A percentile compares a stretch with the other conserved stretches of the same genome.
Evolutionary conservation across 2,797 vertebrate genomes (phyloP).

Genomic region (Pitangus sulphuratus): DNA sequence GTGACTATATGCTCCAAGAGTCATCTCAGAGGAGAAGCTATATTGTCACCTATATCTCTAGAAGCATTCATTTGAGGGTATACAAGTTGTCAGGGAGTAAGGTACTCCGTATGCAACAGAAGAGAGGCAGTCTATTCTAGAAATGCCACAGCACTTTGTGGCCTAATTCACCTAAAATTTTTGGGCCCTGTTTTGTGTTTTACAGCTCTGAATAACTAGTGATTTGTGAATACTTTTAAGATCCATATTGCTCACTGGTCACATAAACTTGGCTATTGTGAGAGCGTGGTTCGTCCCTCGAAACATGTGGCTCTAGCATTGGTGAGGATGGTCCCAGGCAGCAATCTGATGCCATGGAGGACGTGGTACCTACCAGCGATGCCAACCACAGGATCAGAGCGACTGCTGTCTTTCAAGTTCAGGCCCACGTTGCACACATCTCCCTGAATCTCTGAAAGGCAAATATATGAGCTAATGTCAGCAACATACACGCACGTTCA

Average conservation of each 20-base stretch:
- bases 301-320: fast-evolving
- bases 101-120: background rate
- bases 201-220: background rate
- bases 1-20: background rate
- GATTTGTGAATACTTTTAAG: background rate
- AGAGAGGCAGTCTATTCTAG: background rate
- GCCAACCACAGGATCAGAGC: background rate
- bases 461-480: background rate
- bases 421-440: background rate
- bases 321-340: background rate
- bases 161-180: background rate
- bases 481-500: background rate
- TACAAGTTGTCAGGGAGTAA: background rate
- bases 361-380: fast-evolving
- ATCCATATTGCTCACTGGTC: background rate
- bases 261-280: background rate
- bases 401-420: background rate
- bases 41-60: background rate
- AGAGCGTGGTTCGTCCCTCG: background rate
- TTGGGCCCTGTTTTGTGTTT: background rate
- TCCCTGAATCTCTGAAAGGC: background rate
- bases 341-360: fast-evolving
- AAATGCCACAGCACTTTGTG: background rate
- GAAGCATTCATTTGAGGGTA: background rate
- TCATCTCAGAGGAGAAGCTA: background rate